A percentile compares a stretch with the other conserved stretches of the same genome.
Conservation (phyloP, 2,888 invertebrate genomes). For the Rhagonycha fulva region DNA sequence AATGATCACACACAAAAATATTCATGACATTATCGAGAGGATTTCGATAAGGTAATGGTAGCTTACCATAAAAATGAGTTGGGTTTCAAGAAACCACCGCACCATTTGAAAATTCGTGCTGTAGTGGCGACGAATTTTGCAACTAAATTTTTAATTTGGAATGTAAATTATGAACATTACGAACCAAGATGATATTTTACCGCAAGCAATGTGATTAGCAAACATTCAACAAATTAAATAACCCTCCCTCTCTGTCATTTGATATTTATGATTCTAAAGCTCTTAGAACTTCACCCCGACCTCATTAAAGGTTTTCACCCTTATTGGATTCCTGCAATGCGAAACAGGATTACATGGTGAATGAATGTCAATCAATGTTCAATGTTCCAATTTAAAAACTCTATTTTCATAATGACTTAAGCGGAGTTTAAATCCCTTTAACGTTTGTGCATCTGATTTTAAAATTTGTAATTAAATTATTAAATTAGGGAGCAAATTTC, state of each 20-base stretch:
- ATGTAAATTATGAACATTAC: not conserved
- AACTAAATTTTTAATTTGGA: not conserved
- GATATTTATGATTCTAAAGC: slow-evolving; percentile 28
- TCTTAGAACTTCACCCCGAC: slow-evolving; percentile 23
- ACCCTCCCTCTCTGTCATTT: slow-evolving; percentile 13
- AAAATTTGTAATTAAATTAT: slow-evolving; percentile 41
- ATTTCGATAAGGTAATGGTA: not conserved
- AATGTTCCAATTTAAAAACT: slow-evolving; percentile 46
- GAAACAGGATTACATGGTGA: slow-evolving; percentile 45
- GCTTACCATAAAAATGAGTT: not conserved
- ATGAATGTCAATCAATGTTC: slow-evolving; percentile 48
- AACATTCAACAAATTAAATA: slow-evolving; percentile 17
- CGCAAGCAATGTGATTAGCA: slow-evolving; percentile 9
- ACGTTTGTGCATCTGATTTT: slow-evolving; percentile 8
- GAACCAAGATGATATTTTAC: not conserved
- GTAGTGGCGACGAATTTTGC: not conserved
- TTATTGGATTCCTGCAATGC: slow-evolving; percentile 44
- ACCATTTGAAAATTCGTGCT: not conserved
- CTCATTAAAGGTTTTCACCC: slow-evolving; percentile 35
- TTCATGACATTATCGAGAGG: not conserved
- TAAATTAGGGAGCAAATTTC: slow-evolving; percentile 34
- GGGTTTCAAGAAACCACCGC: not conserved
- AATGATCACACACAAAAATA: not conserved
- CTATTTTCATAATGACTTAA: slow-evolving; percentile 44
- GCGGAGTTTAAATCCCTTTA: slow-evolving; percentile 29